These are phyloP conservation scores for Stomorhina lunata DNA, from an alignment of 2,888 invertebrate genomes.

Conservation along the genomic window DNA sequence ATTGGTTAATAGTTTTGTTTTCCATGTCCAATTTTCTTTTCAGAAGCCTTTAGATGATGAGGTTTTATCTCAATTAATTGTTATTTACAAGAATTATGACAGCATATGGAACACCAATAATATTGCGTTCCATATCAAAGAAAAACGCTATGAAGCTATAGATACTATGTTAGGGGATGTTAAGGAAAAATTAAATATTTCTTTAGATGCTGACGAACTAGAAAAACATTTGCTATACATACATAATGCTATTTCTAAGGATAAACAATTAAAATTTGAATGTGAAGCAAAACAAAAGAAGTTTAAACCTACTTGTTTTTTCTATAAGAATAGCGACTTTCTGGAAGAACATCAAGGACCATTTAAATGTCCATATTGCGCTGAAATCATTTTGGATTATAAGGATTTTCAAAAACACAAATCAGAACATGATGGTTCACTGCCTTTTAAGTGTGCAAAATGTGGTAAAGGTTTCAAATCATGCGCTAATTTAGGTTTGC, in stretches of 20 bases:
- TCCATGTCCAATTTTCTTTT: too few species aligned
- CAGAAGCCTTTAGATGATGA: constrained; percentile 54
- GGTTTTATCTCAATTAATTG: constrained; percentile 40
- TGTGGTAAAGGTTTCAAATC: constrained; percentile 71
- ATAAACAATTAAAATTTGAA: constrained; percentile 64
- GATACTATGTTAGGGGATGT: constrained; percentile 52
- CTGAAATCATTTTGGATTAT: constrained; percentile 60
- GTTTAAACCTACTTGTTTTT: constrained; percentile 68
- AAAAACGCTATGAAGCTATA: constrained; percentile 56
- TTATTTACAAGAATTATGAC: constrained; percentile 58
- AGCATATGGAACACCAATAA: constrained; percentile 60
- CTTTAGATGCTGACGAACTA: constrained; percentile 66
- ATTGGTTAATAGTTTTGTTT: too few species aligned
- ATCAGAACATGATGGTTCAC: constrained; percentile 63
- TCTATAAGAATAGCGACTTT: constrained; percentile 68
- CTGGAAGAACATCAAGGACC: constrained; percentile 73
- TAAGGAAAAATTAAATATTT: constrained; percentile 53
- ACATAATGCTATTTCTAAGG: constrained; percentile 64
- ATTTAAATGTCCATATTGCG: constrained; percentile 71
- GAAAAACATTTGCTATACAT: constrained; percentile 68
- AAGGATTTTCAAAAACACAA: constrained; percentile 65
- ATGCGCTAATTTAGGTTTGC: constrained; percentile 72
- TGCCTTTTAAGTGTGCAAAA: constrained; percentile 64
- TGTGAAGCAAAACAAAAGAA: constrained; percentile 68
- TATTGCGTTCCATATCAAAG: constrained; percentile 57